Conservation (phyloP, 2,113 vertebrate genomes). For the Platanista minor region DNA sequence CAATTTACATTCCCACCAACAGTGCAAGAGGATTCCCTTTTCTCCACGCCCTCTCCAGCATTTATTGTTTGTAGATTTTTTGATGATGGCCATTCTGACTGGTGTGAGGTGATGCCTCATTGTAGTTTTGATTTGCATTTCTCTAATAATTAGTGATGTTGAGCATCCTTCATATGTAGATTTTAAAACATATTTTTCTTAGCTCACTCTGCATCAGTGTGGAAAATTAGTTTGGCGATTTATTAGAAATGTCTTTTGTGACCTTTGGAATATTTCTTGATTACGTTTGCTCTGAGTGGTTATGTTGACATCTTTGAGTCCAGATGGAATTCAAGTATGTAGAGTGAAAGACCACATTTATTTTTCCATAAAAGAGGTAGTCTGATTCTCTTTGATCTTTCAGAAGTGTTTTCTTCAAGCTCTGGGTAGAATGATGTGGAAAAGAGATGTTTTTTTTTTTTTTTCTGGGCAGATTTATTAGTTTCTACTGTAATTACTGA, state of each 20-base stretch:
- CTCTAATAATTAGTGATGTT: too few relatives aligned
- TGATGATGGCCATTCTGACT: too few relatives aligned
- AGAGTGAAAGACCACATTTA: slow-evolving; percentile 33
- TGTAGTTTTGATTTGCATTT: too few relatives aligned
- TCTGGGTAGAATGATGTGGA: background rate
- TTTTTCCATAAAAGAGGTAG: background rate
- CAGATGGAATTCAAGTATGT: slow-evolving; percentile 34
- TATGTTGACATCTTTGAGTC: slow-evolving; percentile 17
- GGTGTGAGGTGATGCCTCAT: too few relatives aligned
- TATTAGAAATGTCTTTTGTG: slow-evolving; percentile 42
- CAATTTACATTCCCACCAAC: too few relatives aligned
- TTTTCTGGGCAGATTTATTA: background rate
- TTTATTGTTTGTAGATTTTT: too few relatives aligned
- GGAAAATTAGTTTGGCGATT: slow-evolving; percentile 36
- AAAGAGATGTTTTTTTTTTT: background rate
- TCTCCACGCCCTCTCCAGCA: too few relatives aligned
- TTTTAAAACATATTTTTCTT: slow-evolving; percentile 35
- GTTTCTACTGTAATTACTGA: background rate
- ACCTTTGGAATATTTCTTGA: slow-evolving; percentile 56
- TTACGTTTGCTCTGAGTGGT: slow-evolving; percentile 21
- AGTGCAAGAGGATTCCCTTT: too few relatives aligned
- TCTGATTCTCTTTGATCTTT: slow-evolving; percentile 37
- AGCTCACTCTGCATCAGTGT: background rate
- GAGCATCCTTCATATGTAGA: background rate
- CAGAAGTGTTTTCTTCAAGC: slow-evolving; percentile 29